These are phyloP conservation scores for Esperia sulphurella DNA, from an alignment of 2,888 invertebrate species.

Conservation along the genomic window DNA sequence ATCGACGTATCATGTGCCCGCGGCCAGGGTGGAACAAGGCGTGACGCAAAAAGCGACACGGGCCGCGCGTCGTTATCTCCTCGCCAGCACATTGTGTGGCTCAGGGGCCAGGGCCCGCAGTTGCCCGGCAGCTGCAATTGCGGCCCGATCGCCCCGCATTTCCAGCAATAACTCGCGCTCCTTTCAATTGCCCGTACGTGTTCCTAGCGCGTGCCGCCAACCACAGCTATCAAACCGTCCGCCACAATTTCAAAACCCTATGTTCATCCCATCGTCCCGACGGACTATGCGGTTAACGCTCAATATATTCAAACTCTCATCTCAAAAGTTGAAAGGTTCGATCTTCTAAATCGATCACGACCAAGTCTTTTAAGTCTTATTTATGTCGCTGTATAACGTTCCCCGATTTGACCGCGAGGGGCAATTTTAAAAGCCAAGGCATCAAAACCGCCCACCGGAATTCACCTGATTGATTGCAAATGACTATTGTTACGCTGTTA, in stretches of 20 bases:
- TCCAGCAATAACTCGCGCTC: slow-evolving; percentile 63
- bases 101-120: slow-evolving; percentile 27
- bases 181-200: slow-evolving; percentile 71
- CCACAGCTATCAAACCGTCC: slow-evolving; percentile 42
- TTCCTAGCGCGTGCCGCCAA: slow-evolving; percentile 63
- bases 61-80: slow-evolving; percentile 38
- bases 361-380: slow-evolving; percentile 8
- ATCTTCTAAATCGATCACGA: slow-evolving; percentile 28
- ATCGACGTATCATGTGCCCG: slow-evolving; percentile 22
- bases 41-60: slow-evolving; percentile 43
- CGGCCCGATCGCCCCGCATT: slow-evolving; percentile 56
- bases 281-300: slow-evolving; percentile 32
- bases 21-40: slow-evolving; percentile 26
- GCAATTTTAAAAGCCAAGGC: slow-evolving; percentile 47
- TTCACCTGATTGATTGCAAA: slow-evolving; percentile 70
- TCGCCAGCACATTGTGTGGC: slow-evolving; percentile 45
- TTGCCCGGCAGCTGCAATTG: slow-evolving; percentile 57
- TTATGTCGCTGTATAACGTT: slow-evolving; percentile 18
- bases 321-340: slow-evolving; percentile 32
- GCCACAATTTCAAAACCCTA: slow-evolving; percentile 62
- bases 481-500: slow-evolving; percentile 66
- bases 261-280: slow-evolving; percentile 43
- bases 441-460: slow-evolving; percentile 50
- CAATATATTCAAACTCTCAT: slow-evolving; percentile 26
- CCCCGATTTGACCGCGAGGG: slow-evolving; percentile 50